Conservation (phyloP, 2,113 vertebrate genomes). For the Sakesphorus luctuosus region DNA sequence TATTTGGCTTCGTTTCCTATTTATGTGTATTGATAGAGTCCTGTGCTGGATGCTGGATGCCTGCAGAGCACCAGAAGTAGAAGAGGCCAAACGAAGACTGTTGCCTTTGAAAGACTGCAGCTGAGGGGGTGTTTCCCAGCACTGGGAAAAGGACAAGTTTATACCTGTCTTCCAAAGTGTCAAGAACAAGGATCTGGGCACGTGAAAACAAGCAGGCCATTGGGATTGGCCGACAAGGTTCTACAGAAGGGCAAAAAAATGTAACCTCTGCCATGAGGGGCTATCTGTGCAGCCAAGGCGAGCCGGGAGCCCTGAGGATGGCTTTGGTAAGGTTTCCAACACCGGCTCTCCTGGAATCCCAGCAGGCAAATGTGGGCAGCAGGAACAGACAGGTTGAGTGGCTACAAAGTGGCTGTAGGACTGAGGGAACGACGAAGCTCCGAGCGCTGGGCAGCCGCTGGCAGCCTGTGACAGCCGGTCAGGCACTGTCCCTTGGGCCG, state of each 20-base stretch:
- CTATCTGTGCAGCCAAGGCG: background rate
- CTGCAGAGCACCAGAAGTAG: background rate
- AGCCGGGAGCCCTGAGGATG: background rate
- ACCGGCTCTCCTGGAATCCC: fast-evolving
- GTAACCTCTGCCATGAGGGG: background rate
- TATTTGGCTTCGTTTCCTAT: background rate
- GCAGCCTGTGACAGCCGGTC: background rate
- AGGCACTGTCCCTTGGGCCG: background rate
- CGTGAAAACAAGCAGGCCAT: background rate
- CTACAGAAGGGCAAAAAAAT: background rate
- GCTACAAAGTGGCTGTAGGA: background rate
- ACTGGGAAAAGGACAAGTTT: background rate
- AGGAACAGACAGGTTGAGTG: fast-evolving
- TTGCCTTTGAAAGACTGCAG: background rate
- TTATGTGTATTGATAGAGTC: background rate
- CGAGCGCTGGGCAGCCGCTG: fast-evolving
- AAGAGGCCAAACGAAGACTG: fast-evolving
- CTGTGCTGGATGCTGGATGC: background rate
- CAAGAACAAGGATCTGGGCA: background rate
- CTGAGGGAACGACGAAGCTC: background rate
- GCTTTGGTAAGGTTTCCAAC: background rate
- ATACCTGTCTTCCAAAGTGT: background rate
- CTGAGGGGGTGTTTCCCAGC: background rate
- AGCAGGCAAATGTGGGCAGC: background rate
- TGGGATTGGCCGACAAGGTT: fast-evolving